Base-by-base conservation (phyloP, 2,888 invertebrate species). In the Hartigia nigra region DNA sequence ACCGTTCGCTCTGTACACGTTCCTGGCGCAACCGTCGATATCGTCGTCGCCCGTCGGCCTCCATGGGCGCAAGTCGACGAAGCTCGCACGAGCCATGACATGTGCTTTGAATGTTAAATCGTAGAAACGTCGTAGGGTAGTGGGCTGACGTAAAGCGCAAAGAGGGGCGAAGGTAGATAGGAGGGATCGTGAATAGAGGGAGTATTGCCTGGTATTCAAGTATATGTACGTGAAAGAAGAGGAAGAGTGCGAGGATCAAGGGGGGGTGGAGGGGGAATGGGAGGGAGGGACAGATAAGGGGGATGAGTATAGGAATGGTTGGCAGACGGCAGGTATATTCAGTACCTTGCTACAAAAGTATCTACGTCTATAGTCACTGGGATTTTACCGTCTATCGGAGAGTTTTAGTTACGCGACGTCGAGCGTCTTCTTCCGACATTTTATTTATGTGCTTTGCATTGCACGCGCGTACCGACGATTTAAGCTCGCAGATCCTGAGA, bases 91-190 rank as follows among this genome's bases (percentile, higher is more conserved):
- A 72, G 72, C 34, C 72, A 32, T 72, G 72, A 72, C 72, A 72
- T 72, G 72, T 72, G 72, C 72, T 72, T 72, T 72, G 72, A 32
- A 72, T 72, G 72, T 72, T 72, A 72, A 31, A 72, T 72, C 72
- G 72, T 34, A 34, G 72, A 72, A 34, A 72, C 72, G 72, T 31
- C 72, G 12, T 31, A 5, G 72, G 72, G 31, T 31, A 23, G 55
- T 9, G 72, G 72, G 72, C n/a, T 31, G 72, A 23, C 9, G 14
- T 9, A 23, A 55, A 55, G 23, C 23, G 23, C 9, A 23, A 23
- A 23, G 55, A 23, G 23, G 9, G 55, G 23, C 0, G 55, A 55
- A 55, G 23, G 55, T 55, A 23, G 55, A 23, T 9, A 55, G 37
- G 39, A 3, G 23, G 55, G 23, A 55, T 23, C 55, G 55, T 9